A percentile compares a stretch with the other conserved stretches of the same genome.
Evolutionary conservation across 2,888 invertebrate genomes (phyloP).

Genomic region (Hirtodrosophila cameraria): DNA sequence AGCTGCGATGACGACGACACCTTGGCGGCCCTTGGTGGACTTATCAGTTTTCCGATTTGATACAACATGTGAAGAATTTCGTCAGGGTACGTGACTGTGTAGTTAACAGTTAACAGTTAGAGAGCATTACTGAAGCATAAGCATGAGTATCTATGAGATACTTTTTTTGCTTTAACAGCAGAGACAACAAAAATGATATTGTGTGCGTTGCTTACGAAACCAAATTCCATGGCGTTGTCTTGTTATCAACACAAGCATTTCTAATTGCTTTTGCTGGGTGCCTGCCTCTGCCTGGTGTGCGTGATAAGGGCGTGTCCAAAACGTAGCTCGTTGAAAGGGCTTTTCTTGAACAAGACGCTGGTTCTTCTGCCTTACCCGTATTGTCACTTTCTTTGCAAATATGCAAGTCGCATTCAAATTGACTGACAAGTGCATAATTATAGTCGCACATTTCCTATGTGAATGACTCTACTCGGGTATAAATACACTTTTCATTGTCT

Average conservation of each 20-base stretch:
- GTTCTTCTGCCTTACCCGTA: not conserved
- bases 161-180: conserved; percentile 6
- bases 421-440: conserved; percentile 32
- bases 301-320: conserved; percentile 19
- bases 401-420: conserved; percentile 4
- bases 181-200: conserved; percentile 39
- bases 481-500: conserved; percentile 3
- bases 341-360: conserved; percentile 5
- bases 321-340: conserved; percentile 8
- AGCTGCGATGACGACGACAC: conserved; percentile 16
- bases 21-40: conserved; percentile 21
- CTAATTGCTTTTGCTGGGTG: conserved; percentile 30
- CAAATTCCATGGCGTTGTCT: conserved; percentile 9
- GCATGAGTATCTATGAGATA: conserved; percentile 40
- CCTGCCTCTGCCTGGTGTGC: too few species aligned
- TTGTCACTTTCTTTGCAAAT: conserved; percentile 37
- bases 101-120: conserved; percentile 9
- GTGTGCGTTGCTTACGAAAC: conserved; percentile 42
- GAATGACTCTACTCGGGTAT: conserved; percentile 7
- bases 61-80: conserved; percentile 8
- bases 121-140: too few species aligned
- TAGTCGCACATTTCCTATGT: conserved; percentile 3
- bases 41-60: conserved; percentile 31
- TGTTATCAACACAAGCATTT: conserved; percentile 27
- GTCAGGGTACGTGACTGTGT: conserved; percentile 39